Conservation (phyloP, 2,888 invertebrate species). For the Palloptera scutellata region DNA sequence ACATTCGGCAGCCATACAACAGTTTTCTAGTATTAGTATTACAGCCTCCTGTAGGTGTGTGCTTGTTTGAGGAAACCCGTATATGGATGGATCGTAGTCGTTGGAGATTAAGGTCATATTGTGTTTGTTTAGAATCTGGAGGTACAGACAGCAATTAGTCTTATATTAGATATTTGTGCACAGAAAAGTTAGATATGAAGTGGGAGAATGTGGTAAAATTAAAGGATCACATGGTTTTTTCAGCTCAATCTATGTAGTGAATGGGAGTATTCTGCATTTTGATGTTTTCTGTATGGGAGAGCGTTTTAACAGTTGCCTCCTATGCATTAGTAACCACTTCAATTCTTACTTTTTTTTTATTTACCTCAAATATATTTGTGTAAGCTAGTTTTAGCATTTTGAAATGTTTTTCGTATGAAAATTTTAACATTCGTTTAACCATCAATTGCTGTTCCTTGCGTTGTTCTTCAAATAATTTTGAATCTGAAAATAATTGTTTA, state of each 20-base stretch:
- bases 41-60: constrained; percentile 38
- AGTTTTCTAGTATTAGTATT: constrained; percentile 40
- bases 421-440: constrained; percentile 39
- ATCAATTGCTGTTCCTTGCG: constrained; percentile 42
- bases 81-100: constrained; percentile 27
- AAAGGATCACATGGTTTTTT: no score
- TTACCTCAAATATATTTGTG: constrained; percentile 44
- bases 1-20: constrained; percentile 42
- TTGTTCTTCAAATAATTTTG: constrained; percentile 38
- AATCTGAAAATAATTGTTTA: constrained; percentile 33
- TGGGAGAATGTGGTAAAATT: no score
- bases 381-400: constrained; percentile 43
- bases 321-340: no score
- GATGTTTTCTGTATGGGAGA: no score
- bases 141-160: background rate
- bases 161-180: background rate
- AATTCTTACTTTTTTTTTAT: background rate
- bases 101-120: constrained; percentile 38
- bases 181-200: no score
- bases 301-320: no score
- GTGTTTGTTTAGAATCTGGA: constrained; percentile 40
- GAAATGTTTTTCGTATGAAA: constrained; percentile 42
- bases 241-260: no score
- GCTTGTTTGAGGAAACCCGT: constrained; percentile 39
- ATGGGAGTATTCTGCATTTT: no score